phyloP scores from a whole-genome alignment of 2,113 vertebrate species.

The Zosterops hypoxanthus region DNA sequence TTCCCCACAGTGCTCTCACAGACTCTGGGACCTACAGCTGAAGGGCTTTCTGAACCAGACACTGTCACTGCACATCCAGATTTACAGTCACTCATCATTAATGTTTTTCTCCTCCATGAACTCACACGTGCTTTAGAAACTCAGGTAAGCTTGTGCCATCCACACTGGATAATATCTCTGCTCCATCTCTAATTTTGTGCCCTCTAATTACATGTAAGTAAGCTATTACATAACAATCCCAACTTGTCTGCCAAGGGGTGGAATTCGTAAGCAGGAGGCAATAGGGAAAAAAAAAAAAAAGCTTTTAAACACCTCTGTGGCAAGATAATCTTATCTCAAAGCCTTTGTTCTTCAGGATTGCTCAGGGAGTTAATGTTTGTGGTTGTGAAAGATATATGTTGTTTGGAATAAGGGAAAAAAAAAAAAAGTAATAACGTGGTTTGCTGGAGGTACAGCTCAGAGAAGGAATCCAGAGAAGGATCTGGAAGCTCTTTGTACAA shows the following conservation, averaged over 20 bases:
- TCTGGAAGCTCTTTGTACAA: background rate
- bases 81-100: background rate
- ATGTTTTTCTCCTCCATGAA: background rate
- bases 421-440: background rate
- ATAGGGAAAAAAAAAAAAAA: background rate
- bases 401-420: background rate
- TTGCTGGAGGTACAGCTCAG: background rate
- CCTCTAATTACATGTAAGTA: background rate
- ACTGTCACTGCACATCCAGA: background rate
- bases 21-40: background rate
- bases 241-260: background rate
- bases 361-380: background rate
- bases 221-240: background rate
- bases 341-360: constrained; percentile 7
- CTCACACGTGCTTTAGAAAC: background rate
- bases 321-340: constrained; percentile 38
- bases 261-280: background rate
- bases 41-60: background rate
- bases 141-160: background rate
- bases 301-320: background rate
- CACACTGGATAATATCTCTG: background rate
- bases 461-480: background rate
- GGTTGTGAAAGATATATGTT: background rate
- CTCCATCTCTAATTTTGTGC: background rate
- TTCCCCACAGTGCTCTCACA: background rate